Evolutionary conservation across 2,797 vertebrate species (phyloP), one percentile per base, ranked within the genome.

Genomic region (Poeciliopsis presidionis): DNA sequence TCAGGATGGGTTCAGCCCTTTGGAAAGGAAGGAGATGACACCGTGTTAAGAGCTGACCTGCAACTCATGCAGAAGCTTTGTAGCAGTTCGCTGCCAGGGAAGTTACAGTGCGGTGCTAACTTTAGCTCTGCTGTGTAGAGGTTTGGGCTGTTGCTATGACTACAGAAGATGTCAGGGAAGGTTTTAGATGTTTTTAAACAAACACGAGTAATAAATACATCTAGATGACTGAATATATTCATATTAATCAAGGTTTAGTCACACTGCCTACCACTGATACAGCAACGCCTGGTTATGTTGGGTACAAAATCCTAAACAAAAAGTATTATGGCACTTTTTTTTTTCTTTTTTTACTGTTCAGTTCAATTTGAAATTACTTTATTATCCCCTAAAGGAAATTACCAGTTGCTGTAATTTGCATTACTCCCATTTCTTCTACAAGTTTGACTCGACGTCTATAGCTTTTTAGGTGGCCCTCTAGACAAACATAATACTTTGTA

Each of bases 1-100:
- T 95, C 5, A 99, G 95, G 1, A 97, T 96, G 0, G 98, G 98
- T 86, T 99, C 97, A 12, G 95, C 96, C 98, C 98, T 99, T 92
- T 0, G 51, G 84, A 76, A 25, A 22, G 61, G 43, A 20, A 22
- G 72, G 46, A 73, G 53, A 80, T n/a, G 65, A 39, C 22, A 74
- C 20, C 57, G 25, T 73, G 47, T 80, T 73, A 77, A 85, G 67
- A 89, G 65, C 0, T 2, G 55, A 65, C 7, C 46, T 71, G 65
- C 76, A 11, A 65, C 5, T 55, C 76, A 61, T 57, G 70, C 12
- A 20, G 33, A 20, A 12, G 69, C 39, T 79, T 67, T 9, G 43
- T 0, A 43, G 59, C 30, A 20, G 51, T 13, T 79, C 7, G 72
- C 57, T 51, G 28, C 57, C 43, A 72, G 28, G 75, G 33, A 81